phyloP scores from a whole-genome alignment of 2,113 vertebrate species.

The Calidris pugnax region DNA sequence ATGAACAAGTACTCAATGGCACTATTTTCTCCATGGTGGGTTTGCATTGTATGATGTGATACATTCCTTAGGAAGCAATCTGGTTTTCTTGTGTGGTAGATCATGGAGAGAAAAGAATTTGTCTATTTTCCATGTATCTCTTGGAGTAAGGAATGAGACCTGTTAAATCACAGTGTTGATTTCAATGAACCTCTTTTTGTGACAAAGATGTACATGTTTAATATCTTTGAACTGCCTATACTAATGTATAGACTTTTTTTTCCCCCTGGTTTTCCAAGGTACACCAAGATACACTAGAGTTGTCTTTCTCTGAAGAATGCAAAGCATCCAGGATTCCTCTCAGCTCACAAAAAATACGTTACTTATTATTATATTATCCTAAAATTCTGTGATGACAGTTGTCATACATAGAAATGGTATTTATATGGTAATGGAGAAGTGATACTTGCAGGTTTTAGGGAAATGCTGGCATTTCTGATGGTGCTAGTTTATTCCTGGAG shows the following conservation, averaged over 20 bases:
- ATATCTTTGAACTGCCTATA: not conserved
- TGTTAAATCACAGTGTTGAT: not conserved
- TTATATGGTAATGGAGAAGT: not conserved
- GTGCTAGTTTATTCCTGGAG: not conserved
- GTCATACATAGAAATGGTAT: not conserved
- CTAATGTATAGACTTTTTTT: not conserved
- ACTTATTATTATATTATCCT: not conserved
- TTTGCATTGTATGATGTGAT: not conserved
- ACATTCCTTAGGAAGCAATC: not conserved
- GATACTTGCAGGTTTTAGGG: not conserved
- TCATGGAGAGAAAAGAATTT: not conserved
- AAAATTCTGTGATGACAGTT: not conserved
- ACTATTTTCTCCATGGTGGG: not conserved
- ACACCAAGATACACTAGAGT: not conserved
- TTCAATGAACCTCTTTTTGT: not conserved
- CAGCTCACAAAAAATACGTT: not conserved
- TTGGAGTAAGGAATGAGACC: not conserved
- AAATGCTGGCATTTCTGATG: not conserved
- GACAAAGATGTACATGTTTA: accelerated
- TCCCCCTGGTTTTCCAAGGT: not conserved
- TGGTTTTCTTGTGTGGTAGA: not conserved
- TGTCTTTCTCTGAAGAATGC: not conserved
- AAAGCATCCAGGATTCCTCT: not conserved
- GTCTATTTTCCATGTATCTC: not conserved
- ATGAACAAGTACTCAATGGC: not conserved